These are phyloP conservation scores for Carabus problematicus DNA, from an alignment of 2,888 invertebrate species.

Conservation along the genomic window DNA sequence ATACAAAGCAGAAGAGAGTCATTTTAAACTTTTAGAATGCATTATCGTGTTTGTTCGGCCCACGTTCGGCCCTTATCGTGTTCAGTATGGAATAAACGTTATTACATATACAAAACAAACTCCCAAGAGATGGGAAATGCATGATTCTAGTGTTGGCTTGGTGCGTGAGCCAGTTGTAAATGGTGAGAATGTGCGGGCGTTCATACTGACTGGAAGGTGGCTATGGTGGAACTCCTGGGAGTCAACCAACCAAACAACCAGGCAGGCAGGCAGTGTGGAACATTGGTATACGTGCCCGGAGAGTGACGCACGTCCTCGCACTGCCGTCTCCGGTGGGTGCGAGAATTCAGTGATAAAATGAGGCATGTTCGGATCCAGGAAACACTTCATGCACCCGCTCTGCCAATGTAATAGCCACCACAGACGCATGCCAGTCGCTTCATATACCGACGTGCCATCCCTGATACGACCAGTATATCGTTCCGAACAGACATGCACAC, in stretches of 20 bases:
- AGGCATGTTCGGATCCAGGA: constrained; percentile 3
- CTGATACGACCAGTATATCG: too few relatives aligned
- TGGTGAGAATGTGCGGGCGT: too few relatives aligned
- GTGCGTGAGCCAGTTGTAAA: constrained; percentile 7
- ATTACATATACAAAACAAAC: constrained; percentile 36
- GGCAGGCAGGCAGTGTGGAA: too few relatives aligned
- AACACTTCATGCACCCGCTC: constrained; percentile 4
- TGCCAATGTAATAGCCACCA: too few relatives aligned
- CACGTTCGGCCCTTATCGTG: constrained; percentile 32
- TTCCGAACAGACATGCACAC: too few relatives aligned
- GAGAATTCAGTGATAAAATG: constrained; percentile 10
- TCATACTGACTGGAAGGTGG: too few relatives aligned
- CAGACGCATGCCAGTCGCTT: too few relatives aligned
- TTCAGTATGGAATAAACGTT: constrained; percentile 25
- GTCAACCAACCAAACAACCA: too few relatives aligned
- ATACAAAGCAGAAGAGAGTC: not conserved
- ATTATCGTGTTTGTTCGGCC: constrained; percentile 30
- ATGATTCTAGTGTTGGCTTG: constrained; percentile 15
- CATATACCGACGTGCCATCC: too few relatives aligned
- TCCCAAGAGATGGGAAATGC: constrained; percentile 21
- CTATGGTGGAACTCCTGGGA: too few relatives aligned
- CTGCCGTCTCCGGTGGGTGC: not conserved
- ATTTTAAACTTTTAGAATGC: constrained; percentile 34
- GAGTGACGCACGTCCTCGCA: not conserved
- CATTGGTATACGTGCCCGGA: not conserved